Conservation (phyloP, 2,888 invertebrate genomes). For the Yponomeuta sedellus region DNA sequence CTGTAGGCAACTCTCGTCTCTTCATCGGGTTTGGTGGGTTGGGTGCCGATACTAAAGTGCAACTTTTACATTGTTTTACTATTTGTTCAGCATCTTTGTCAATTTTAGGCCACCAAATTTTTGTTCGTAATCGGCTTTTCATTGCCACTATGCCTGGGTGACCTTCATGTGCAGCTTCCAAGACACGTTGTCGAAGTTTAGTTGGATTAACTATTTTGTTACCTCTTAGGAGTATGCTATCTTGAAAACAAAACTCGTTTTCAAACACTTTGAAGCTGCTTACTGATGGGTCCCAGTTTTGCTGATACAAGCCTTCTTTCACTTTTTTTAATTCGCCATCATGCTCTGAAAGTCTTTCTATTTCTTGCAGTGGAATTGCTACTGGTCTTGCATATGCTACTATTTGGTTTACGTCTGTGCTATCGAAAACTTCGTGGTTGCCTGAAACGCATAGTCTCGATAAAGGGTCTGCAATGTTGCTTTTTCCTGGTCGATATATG, state of each 20-base stretch:
- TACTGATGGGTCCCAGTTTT: conserved; percentile 16
- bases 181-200: conserved; percentile 17
- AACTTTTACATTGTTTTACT: conserved; percentile 10
- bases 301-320: conserved; percentile 12
- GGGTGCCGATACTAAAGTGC: conserved; percentile 17
- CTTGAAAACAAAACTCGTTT: conserved; percentile 32
- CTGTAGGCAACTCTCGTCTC: conserved; percentile 17
- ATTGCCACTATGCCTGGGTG: conserved; percentile 40
- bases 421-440: not conserved
- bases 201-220: conserved; percentile 17
- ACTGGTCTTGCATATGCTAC: conserved; percentile 8
- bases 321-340: conserved; percentile 9
- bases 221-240: conserved; percentile 18
- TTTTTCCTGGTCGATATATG: conserved; percentile 26
- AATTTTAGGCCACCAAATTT: conserved; percentile 18
- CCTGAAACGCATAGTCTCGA: conserved; percentile 22
- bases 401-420: conserved; percentile 1
- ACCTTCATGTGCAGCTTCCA: conserved; percentile 22
- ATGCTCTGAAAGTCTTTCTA: not conserved
- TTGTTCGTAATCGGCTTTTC: conserved; percentile 32
- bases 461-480: conserved; percentile 29
- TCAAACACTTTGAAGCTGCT: conserved; percentile 25
- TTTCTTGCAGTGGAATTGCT: conserved; percentile 9
- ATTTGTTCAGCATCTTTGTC: conserved; percentile 14
- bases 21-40: conserved; percentile 21